phyloP scores from a whole-genome alignment of 2,113 vertebrate species.

The Pomatostomus ruficeps region DNA sequence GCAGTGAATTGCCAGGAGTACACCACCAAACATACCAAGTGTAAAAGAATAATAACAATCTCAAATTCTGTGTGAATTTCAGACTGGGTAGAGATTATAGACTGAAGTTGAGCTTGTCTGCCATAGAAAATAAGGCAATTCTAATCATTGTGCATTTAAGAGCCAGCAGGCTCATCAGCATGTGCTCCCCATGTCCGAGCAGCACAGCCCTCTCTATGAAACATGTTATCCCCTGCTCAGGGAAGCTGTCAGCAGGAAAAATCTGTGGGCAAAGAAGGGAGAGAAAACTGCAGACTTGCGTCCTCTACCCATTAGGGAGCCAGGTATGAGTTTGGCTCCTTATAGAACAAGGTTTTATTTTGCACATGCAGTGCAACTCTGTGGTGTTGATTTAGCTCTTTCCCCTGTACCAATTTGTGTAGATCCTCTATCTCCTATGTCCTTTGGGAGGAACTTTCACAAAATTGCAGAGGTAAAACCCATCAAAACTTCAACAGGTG shows the following conservation, averaged over 20 bases:
- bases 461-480: background rate
- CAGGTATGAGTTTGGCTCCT: background rate
- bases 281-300: background rate
- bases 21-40: background rate
- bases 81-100: background rate
- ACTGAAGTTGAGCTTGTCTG: background rate
- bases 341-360: background rate
- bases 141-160: background rate
- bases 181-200: background rate
- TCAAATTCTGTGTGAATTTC: background rate
- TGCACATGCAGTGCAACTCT: background rate
- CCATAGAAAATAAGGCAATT: background rate
- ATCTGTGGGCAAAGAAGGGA: background rate
- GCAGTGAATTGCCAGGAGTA: background rate
- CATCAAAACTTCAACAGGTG: background rate
- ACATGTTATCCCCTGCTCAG: background rate
- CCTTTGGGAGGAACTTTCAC: background rate
- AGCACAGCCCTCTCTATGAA: background rate
- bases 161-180: background rate
- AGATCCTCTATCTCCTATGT: background rate
- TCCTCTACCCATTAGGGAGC: background rate
- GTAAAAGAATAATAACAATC: background rate
- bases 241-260: background rate
- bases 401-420: background rate
- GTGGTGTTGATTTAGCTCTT: background rate